Base-by-base conservation (phyloP, 2,888 invertebrate species). In the Spodoptera littoralis region DNA sequence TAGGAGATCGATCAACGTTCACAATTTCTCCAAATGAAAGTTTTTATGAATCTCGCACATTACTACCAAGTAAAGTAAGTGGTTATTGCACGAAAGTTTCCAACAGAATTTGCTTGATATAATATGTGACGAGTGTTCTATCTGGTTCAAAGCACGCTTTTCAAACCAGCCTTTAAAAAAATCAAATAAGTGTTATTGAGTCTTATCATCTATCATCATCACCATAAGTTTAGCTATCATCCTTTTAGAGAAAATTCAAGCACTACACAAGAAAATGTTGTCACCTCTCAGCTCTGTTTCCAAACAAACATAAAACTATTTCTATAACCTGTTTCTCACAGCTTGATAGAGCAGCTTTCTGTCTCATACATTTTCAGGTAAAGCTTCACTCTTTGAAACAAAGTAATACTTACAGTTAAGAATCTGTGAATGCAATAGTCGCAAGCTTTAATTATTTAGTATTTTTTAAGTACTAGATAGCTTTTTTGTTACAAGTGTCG, bases 11-110 rank as follows among this genome's bases (percentile, higher is more conserved):
- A 46, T 36, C n/a, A 42, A 65, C 56, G 60, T 57, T 30, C 55
- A 61, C 57, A 59, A 47, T 69, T 47, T 61, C 43, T 46, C 44
- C 1, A 53, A 49, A 70, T 50, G 66, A 70, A 74, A 74, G 71
- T 67, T 56, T 11, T 53, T 45, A 44, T 18, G 9, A 67, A 53
- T 74, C 8, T 46, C 4, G 42, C 24, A 49, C 18, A 51, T 60
- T 5, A n/a, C 9, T 5, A 13, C 4, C 11, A 58, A 51, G 24
- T 36, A 8, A 27, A 8, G 30, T 36, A 36, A 36, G 30, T 57
- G 24, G 46, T 49, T 55, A 51, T 54, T 12, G 45, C 36, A 64
- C 36, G 53, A 57, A 70, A 59, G 56, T 41, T 49, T 49, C 47
- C 24, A 30, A 43, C 12, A 13, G 12, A 30, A 12, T 36, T 9